Base-by-base conservation (phyloP, 2,888 invertebrate species). In the Druceiella hillmani region DNA sequence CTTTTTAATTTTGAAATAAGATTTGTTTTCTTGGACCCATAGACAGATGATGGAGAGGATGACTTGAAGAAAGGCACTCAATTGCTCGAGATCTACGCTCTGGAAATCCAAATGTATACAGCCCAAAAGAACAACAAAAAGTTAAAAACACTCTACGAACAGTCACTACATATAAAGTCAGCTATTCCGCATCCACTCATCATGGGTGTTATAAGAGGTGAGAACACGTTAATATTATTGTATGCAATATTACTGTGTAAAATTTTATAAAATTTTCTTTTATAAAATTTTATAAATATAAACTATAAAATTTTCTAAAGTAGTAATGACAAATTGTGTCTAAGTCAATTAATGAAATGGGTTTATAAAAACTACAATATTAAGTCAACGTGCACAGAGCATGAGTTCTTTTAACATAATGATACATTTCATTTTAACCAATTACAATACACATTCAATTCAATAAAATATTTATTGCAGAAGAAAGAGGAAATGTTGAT, bases 21-120 rank as follows among this genome's bases (percentile, higher is more conserved):
- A 17, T 15, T 4, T 5, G 13, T 27, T 27, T 36, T 38, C 30
- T 39, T 11, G 41, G 42, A 59, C 55, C n/a, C n/a, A n/a, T 55
- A 88, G 84, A 97, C 94, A 5, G 95, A 94, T 63, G 95, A 95
- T 55, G 97, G 97, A 4, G 94, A 95, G 62, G 95, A 97, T 67
- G 97, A 98, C 62, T 67, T 97, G 45, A 95, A 95, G 62, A 97
- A 97, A 62, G 97, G 94, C 41, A 99, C 98, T 0, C 99, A 99
- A 57, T 70, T 99, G 26, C 71, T 99, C 37, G 99, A 99, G 70
- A 98, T 99, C 45, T 99, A 99, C 61, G 98, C 99, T 1, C 67
- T 99, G 46, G 98, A 99, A 75, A 99, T 99, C 54, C 99, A 99
- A 71, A 99, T 99, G 98, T 97, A 99, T 62, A 99, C 99, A 0